Evolutionary conservation across 2,888 invertebrate genomes (phyloP), one percentile per base, ranked within the genome.

Genomic region (Uloborus plumipes): DNA sequence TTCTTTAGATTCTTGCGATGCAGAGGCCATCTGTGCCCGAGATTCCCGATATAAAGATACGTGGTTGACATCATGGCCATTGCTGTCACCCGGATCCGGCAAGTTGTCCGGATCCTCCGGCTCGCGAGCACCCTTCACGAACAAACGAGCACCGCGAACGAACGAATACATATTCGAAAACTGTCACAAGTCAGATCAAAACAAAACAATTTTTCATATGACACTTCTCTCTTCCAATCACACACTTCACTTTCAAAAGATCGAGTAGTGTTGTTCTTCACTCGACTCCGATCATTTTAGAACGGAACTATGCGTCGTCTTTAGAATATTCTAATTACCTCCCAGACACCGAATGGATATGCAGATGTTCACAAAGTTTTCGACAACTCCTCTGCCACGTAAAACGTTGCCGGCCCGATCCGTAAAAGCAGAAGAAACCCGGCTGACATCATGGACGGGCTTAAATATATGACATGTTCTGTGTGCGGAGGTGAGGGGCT

Each of bases 101-200:
- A 90, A 89, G 88, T 91, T 89, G 86, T 91, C 90, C 84, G 92
- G 91, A 85, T 91, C 90, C 84, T 93, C 92, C 86, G 92, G 91
- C 88, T 93, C 93, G 47, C 93, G 90, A 31, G 92, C 93, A 61
- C 93, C 94, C 89, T 94, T 94, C 86, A 94, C 93, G 89, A 94
- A 94, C 84, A 95, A 91, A 84, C 94, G 92, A 78, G 94, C 94
- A 61, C 87, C 87, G 89, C 94, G 93, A 85, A 94, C 93, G 90
- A 95, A 95, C 89, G 93, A 93, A 89, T 94, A 94, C 93, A 95
- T 94, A 87, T 92, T 75, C 53, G 3, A 39, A 7, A 39, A 39
- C 7, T 11, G 11, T 39, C 39, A 39, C 39, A 39, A 39, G 39
- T 39, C 39, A 11, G 39, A 39, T 39, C 39, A 9, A 7, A 39